Conservation (phyloP, 2,888 invertebrate species). For the Sipunculus nudus region DNA sequence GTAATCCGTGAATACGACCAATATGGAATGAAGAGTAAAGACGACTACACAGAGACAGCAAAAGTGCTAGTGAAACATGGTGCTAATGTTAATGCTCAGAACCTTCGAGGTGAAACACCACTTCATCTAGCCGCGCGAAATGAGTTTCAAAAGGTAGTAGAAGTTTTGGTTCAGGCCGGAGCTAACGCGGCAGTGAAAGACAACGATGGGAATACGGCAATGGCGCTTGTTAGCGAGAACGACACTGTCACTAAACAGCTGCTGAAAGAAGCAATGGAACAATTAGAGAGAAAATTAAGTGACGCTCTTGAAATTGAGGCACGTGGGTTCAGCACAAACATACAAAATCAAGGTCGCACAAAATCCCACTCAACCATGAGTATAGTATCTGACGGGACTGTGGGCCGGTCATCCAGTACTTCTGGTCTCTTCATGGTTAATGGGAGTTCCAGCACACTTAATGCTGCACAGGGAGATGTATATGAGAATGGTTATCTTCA, state of each 20-base stretch:
- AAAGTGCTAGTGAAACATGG: conserved; percentile 36
- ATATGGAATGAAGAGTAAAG: conserved; percentile 43
- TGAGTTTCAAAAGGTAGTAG: conserved; percentile 42
- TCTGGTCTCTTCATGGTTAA: no score
- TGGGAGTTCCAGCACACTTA: no score
- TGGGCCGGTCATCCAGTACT: no score
- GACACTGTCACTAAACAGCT: conserved; percentile 38
- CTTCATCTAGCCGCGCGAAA: conserved; percentile 42
- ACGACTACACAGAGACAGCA: conserved; percentile 40
- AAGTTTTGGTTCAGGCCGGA: conserved; percentile 34
- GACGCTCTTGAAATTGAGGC: conserved; percentile 35
- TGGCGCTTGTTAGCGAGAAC: conserved; percentile 38
- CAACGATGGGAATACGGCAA: conserved; percentile 32
- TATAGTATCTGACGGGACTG: no score
- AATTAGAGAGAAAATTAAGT: conserved; percentile 32
- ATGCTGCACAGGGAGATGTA: no score
- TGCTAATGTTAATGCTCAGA: conserved; percentile 33
- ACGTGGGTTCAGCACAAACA: conserved; percentile 31
- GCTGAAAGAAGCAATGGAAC: conserved; percentile 34
- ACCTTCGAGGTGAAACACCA: conserved; percentile 40
- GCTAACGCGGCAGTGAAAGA: conserved; percentile 38
- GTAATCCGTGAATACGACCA: conserved; percentile 39
- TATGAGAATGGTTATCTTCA: no score
- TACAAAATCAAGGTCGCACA: no score
- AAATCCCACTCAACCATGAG: no score